A percentile compares a stretch with the other conserved stretches of the same genome.
These are phyloP conservation scores for Panagrolaimus sp. DNA, from an alignment of 1,140 invertebrate genomes.

Conservation along the genomic window DNA sequence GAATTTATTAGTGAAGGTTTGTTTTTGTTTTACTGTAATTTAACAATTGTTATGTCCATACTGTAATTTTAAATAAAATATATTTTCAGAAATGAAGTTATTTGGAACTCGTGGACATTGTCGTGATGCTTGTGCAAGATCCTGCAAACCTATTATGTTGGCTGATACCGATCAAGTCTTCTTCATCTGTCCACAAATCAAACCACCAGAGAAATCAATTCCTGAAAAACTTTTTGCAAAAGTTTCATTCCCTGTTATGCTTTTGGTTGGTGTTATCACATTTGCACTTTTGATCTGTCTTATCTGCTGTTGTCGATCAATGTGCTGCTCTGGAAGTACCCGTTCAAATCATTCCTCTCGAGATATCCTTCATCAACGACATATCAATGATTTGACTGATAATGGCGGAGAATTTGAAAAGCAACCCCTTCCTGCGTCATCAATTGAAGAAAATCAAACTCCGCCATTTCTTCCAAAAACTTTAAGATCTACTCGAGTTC, in stretches of 20 bases:
- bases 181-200: slow-evolving; percentile 6
- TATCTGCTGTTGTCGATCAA: slow-evolving; percentile 12
- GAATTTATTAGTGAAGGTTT: neutral
- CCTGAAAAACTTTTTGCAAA: slow-evolving; percentile 5
- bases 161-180: neutral
- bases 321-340: neutral
- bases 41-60: neutral
- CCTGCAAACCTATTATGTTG: neutral
- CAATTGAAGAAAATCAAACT: slow-evolving; percentile 1
- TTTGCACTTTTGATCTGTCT: neutral
- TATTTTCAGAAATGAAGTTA: neutral
- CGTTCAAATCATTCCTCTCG: neutral
- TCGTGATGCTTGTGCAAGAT: slow-evolving; percentile 10
- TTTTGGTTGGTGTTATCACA: neutral
- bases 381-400: neutral
- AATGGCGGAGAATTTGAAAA: neutral
- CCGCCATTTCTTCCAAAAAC: no score
- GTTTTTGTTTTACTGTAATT: neutral
- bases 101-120: neutral
- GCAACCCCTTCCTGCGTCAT: neutral
- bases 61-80: neutral
- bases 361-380: slow-evolving; percentile 2
- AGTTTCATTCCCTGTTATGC: neutral
- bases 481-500: no score
- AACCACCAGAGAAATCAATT: slow-evolving; percentile 14